phyloP scores from a whole-genome alignment of 2,888 invertebrate species.

The Metalampra italica region DNA sequence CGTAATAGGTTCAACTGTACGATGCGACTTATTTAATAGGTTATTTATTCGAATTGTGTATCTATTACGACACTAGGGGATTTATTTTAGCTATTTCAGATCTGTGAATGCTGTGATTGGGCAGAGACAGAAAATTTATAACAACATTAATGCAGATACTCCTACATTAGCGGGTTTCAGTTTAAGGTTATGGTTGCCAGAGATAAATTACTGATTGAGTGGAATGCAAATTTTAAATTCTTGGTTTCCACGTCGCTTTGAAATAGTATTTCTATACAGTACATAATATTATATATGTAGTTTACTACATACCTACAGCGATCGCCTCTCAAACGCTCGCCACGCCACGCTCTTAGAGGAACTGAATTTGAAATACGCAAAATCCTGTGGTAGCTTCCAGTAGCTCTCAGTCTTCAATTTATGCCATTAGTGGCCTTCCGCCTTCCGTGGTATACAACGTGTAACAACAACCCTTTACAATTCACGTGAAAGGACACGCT shows the following conservation, averaged over 20 bases:
- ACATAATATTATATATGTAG: too few species aligned
- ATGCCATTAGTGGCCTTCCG: constrained; percentile 65
- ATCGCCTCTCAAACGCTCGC: constrained; percentile 47
- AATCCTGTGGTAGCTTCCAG: constrained; percentile 61
- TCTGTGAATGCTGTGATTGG: too few species aligned
- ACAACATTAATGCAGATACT: too few species aligned
- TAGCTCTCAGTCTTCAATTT: constrained; percentile 63
- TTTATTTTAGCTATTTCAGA: too few species aligned
- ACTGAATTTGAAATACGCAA: constrained; percentile 71
- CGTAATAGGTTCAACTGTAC: constrained; percentile 33
- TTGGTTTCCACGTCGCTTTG: constrained; percentile 41
- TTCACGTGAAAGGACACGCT: not conserved
- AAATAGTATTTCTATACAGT: constrained; percentile 45
- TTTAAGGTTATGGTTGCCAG: too few species aligned
- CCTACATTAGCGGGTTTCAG: too few species aligned
- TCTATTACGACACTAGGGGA: too few species aligned
- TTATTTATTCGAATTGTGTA: too few species aligned
- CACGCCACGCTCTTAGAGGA: constrained; percentile 44
- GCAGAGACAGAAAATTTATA: too few species aligned
- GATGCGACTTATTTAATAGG: too few species aligned
- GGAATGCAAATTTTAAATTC: constrained; percentile 44
- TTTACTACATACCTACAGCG: constrained; percentile 29
- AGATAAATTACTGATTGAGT: too few species aligned
- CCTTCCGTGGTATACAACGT: constrained; percentile 39
- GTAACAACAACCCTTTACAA: constrained; percentile 9